Evolutionary conservation across 2,888 invertebrate species (phyloP), one percentile per base, ranked within the genome.

Genomic region (Eupelmus urozonus): DNA sequence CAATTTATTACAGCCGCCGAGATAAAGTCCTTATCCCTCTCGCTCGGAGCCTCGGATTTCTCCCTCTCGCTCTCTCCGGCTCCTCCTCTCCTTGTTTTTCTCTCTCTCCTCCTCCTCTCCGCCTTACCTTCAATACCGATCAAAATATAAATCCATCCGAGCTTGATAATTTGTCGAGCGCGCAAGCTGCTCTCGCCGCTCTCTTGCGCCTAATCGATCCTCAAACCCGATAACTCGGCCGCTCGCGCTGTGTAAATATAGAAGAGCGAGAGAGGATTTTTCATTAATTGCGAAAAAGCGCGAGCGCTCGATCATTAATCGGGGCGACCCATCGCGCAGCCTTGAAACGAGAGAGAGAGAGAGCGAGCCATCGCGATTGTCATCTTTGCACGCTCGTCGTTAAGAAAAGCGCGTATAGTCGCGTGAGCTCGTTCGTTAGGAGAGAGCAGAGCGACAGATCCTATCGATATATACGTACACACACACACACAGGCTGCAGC

Each of bases 11-110:
- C 72, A n/a, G n/a, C 23, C 60, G 29, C 1, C 42, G 53, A 53
- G 77, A 77, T 77, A 77, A 77, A 72, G 59, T 71, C 34, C 59
- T 71, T 71, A 76, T 71, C 70, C 72, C n/a, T 53, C 20, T 62
- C 55, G 40, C 20, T n/a, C n/a, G n/a, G n/a, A 18, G 4, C 16
- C 18, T 9, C 29, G 59, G 25, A 72, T 63, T 53, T 72, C 55
- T 66, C 62, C 16, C 42, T 20, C 23, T 40, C 18, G 7, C 18
- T 29, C 2, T 34, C 49, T 51, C 49, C 29, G 25, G 9, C 55
- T 55, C 16, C 60, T 13, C 42, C 57, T 20, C n/a, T n/a, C n/a
- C n/a, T n/a, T n/a, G n/a, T n/a, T n/a, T n/a, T n/a, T n/a, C n/a
- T n/a, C n/a, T n/a, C n/a, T n/a, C 42, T 27, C 27, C 18, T 29